These are phyloP conservation scores for Spinibarbus caldwelli DNA, from an alignment of 2,797 vertebrate species.

Conservation along the genomic window DNA sequence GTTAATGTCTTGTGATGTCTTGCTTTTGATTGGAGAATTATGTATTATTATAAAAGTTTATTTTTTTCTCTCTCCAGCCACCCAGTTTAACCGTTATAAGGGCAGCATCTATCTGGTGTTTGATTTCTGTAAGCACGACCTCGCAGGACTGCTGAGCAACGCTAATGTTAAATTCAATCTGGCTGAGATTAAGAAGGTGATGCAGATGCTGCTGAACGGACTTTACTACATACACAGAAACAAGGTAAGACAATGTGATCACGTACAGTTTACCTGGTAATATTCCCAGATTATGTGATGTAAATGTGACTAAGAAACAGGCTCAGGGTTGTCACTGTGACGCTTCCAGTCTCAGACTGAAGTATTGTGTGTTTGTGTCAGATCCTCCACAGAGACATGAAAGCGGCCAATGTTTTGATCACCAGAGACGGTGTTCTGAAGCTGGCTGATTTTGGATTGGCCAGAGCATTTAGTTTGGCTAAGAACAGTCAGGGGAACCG, in stretches of 20 bases:
- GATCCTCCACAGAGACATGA: conserved; percentile 98
- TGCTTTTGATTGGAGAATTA: background rate
- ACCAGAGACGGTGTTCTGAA: conserved; percentile 95
- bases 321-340: background rate
- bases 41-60: background rate
- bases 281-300: background rate
- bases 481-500: conserved; percentile 98
- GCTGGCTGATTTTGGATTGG: conserved; percentile 94
- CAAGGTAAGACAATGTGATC: conserved; percentile 80
- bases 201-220: conserved; percentile 98
- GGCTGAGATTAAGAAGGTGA: conserved; percentile 97
- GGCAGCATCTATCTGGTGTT: conserved; percentile 99
- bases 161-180: conserved; percentile 97
- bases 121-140: conserved; percentile 98
- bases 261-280: background rate
- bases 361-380: conserved; percentile 60
- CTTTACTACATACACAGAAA: conserved; percentile 99
- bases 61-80: conserved; percentile 75
- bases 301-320: too few relatives aligned
- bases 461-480: conserved; percentile 95
- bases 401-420: conserved; percentile 96
- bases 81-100: conserved; percentile 96
- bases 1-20: background rate
- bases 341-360: background rate
- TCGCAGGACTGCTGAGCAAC: conserved; percentile 94